phyloP scores from a whole-genome alignment of 2,888 invertebrate species.

The Embidobia sp. region DNA sequence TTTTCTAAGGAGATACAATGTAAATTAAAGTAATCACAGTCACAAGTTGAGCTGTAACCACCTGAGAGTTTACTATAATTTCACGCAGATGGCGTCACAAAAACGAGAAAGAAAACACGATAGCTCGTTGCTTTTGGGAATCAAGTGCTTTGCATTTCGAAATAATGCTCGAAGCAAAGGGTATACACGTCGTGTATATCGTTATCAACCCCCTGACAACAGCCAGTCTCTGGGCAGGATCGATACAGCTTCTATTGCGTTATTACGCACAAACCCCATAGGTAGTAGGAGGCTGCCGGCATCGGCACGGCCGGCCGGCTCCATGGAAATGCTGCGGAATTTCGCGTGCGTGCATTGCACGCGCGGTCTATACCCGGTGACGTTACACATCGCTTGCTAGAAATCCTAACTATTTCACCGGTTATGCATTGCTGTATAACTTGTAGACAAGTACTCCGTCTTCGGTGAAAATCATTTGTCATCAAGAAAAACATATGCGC shows the following conservation, averaged over 20 bases:
- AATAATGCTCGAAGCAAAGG: slow-evolving; percentile 40
- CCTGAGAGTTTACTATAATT: too few species aligned
- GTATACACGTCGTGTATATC: slow-evolving; percentile 70
- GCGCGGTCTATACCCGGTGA: slow-evolving; percentile 26
- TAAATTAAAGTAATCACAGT: too few species aligned
- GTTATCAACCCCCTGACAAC: slow-evolving; percentile 77
- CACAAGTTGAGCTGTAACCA: too few species aligned
- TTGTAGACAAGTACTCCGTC: too few species aligned
- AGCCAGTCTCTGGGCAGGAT: slow-evolving; percentile 74
- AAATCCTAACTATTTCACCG: slow-evolving; percentile 17
- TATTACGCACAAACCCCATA: slow-evolving; percentile 76
- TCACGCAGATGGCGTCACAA: too few species aligned
- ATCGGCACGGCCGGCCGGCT: slow-evolving; percentile 56
- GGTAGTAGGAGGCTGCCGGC: slow-evolving; percentile 64
- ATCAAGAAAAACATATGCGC: slow-evolving; percentile 19
- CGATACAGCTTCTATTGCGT: slow-evolving; percentile 77
- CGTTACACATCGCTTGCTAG: slow-evolving; percentile 27
- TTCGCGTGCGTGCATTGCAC: slow-evolving; percentile 29
- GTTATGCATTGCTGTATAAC: slow-evolving; percentile 11
- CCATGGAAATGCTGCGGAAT: slow-evolving; percentile 69
- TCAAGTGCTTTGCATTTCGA: slow-evolving; percentile 22
- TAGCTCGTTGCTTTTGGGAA: too few species aligned
- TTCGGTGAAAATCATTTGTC: not conserved
- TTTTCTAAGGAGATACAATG: too few species aligned
- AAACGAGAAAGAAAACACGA: too few species aligned